phyloP scores from a whole-genome alignment of 2,888 invertebrate species.

The Halictus ligatus region DNA sequence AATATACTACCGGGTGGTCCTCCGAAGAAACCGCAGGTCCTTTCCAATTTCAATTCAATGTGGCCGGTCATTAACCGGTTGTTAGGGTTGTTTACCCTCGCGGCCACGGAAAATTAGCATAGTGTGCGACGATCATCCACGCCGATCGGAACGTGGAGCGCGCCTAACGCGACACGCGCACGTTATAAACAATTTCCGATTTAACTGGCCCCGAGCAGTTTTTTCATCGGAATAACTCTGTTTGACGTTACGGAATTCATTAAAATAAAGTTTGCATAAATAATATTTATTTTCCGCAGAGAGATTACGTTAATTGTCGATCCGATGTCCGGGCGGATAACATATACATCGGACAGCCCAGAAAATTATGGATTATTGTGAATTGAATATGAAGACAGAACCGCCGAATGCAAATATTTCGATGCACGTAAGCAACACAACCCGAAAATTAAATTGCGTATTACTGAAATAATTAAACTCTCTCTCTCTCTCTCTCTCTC shows the following conservation, averaged over 20 bases:
- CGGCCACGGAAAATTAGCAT: constrained; percentile 31
- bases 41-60: constrained; percentile 59
- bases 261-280: not conserved
- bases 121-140: not conserved
- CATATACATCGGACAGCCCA: not conserved
- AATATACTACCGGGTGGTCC: constrained; percentile 55
- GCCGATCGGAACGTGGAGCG: not conserved
- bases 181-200: not conserved
- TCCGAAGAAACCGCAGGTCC: constrained; percentile 71
- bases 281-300: not conserved
- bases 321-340: not conserved
- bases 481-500: too few relatives aligned
- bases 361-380: constrained; percentile 47
- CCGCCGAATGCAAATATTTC: constrained; percentile 53
- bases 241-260: not conserved
- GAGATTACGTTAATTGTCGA: constrained; percentile 1
- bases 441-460: constrained; percentile 55
- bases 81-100: constrained; percentile 53
- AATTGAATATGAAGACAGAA: constrained; percentile 43
- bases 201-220: not conserved
- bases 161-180: not conserved
- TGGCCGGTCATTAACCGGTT: constrained; percentile 62
- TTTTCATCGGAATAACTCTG: not conserved
- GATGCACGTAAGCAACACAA: constrained; percentile 50
- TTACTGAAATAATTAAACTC: constrained; percentile 58